A percentile compares a stretch with the other conserved stretches of the same genome.
phyloP scores from a whole-genome alignment of 2,113 vertebrate species.

The Phocoena sinus region DNA sequence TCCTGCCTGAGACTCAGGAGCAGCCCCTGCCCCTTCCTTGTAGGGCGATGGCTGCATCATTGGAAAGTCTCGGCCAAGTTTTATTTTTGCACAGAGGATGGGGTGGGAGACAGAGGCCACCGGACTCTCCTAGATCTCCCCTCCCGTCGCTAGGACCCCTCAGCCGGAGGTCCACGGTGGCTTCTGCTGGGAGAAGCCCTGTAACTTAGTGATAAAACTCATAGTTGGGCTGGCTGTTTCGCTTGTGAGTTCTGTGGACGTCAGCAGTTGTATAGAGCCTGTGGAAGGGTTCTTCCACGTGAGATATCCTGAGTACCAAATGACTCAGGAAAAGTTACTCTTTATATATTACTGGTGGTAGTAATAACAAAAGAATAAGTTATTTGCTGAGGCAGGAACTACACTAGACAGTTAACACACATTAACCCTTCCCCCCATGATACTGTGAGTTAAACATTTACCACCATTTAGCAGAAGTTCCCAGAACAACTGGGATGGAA shows the following conservation, averaged over 20 bases:
- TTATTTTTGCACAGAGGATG: not conserved
- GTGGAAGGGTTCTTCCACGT: not conserved
- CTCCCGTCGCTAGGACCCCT: not conserved
- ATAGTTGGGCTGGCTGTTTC: not conserved
- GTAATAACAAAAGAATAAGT: not conserved
- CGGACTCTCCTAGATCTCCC: not conserved
- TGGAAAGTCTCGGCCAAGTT: not conserved
- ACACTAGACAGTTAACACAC: no score
- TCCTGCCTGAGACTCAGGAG: not conserved
- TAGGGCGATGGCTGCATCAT: not conserved
- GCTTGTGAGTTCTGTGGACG: not conserved
- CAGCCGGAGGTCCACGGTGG: accelerated
- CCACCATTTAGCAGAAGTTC: not conserved
- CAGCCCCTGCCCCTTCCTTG: not conserved
- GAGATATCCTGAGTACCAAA: not conserved
- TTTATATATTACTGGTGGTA: not conserved
- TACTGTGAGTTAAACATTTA: not conserved
- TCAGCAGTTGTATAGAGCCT: not conserved
- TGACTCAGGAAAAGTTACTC: not conserved
- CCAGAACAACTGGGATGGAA: not conserved
- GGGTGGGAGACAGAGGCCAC: not conserved
- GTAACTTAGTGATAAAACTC: not conserved
- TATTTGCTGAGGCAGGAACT: not conserved
- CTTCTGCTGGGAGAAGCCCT: not conserved
- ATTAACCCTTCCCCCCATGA: not conserved